Evolutionary conservation across 2,113 vertebrate genomes (phyloP), one percentile per base, ranked within the genome.

Genomic region (Geococcyx californianus): DNA sequence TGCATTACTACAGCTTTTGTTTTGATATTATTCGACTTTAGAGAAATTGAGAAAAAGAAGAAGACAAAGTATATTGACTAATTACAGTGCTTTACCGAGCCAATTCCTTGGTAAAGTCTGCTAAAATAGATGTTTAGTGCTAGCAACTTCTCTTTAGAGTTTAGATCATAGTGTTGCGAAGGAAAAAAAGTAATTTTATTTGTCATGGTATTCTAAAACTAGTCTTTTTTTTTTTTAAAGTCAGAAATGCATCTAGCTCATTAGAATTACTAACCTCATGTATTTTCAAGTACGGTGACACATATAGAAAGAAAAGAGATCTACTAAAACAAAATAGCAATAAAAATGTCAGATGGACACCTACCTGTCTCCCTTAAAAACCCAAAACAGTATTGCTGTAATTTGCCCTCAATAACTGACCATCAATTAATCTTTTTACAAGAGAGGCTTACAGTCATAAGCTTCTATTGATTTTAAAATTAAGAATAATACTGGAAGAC

Each of bases 391-490:
- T 21, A 83, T 14, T 68, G 69, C 25, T 49, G 21, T 78, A 70
- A 77, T 88, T 93, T 3, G 3, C 44, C 60, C 26, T 56, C 52
- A 87, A 38, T 56, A 90, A 80, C 69, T 10, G 63, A 44, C 77
- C 76, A 84, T 54, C 67, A 77, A 79, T 92, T 76, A 77, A 89
- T 89, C 55, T 81, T 94, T 73, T 55, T 52, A 64, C 17, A 59
- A 36, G n/a, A 83, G 29, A 95, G 55, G 77, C 62, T 93, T 85
- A 49, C 16, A 78, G 92, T 87, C 69, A 95, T 56, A 91, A 91
- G 69, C 67, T 45, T 73, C 79, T 95, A 83, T 23, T 44, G 81
- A 94, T 94, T 95, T 89, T 82, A 77, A 93, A 93, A 29, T 93
- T 81, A 82, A 81, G 80, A 89, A 84, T 79, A 56, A 73, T 79